Evolutionary conservation across 2,888 invertebrate species (phyloP), one percentile per base, ranked within the genome.

Genomic region (Pinctada fucata): DNA sequence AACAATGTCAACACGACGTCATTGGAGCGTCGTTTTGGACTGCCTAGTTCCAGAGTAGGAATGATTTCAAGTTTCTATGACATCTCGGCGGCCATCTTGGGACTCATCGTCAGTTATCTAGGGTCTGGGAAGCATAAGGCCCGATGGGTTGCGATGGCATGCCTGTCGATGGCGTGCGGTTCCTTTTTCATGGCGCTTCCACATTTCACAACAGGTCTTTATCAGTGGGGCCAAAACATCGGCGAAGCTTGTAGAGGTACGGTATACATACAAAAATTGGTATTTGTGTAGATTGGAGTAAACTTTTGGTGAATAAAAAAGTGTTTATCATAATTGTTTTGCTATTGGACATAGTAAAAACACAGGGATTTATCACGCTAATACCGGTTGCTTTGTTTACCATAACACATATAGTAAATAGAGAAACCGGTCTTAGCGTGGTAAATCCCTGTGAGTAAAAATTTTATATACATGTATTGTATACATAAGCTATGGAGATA

Each of bases 171-270:
- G 95, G 96, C 93, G 0, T 70, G 93, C 3, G 91, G 94, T 1
- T 93, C 96, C 1, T 93, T 97, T 78, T 94, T 96, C 73, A 97
- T 97, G 93, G 95, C 96, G 0, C 91, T 96, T 77, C 97, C 97
- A 0, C 96, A 97, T 90, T 97, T 96, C 92, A 93, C 96, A 48
- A 95, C 96, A 2, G 95, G 95, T 0, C 93, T 94, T 0, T 96
- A 96, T 91, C 80, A 87, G 58, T 87, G 88, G 82, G 89, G 90
- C 5, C 82, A 86, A 68, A 83, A 86, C 58, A 70, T 83, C 16
- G 74, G 80, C 8, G 75, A 83, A 77, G 69, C 81, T 8, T 86
- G 86, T n/a, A 65, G 75, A 75, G 77, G 80, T 80, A 72, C 71
- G 71, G 10, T 65, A 31, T 31, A 31, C 31, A 31, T 31, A 31